Base-by-base conservation (phyloP, 1,140 invertebrate genomes). In the Drosophila sp. region DNA sequence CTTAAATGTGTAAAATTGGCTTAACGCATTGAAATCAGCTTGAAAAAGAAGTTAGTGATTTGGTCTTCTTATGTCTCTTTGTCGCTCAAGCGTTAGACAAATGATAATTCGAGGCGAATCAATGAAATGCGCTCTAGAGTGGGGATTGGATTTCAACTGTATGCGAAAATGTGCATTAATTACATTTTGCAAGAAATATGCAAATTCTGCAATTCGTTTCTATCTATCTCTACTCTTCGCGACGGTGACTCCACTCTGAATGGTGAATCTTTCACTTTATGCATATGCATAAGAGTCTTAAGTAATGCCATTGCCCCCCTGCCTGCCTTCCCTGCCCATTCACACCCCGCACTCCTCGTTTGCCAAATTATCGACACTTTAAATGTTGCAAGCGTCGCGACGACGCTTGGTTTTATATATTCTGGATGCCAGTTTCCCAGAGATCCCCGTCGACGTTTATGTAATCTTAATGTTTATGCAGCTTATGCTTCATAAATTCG, bases 391-490 rank as follows among this genome's bases (percentile, higher is more conserved):
- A 87, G 65, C 79, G 67, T 76, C 66, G 83, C 35, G 35, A 11
- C 10, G 35, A 11, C 10, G 35, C 72, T 68, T 66, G 66, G 60
- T 85, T 70, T 7, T 47, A 65, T 38, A 61, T 23, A 29, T 8
- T 56, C 44, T 47, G 61, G 55, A 57, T 40, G 23, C 27, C 29
- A 30, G n/a, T 50, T 4, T 23, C 32, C 8, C 47, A 50, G 73
- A 76, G 74, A 76, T 85, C 74, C 68, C 55, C 70, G 75, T 71
- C 67, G 70, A 77, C 76, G 84, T 79, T 89, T 87, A 78, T 87
- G 80, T 87, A 89, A 87, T 87, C 84, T 87, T 80, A 87, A 87
- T 87, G 84, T 89, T 87, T 80, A 89, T 89, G 74, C 84, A 87
- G 82, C 82, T 87, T 87, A 87, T 87, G 84, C 84, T 87, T 89